phyloP scores from a whole-genome alignment of 2,888 invertebrate genomes.

The Drosophila kokeensis region DNA sequence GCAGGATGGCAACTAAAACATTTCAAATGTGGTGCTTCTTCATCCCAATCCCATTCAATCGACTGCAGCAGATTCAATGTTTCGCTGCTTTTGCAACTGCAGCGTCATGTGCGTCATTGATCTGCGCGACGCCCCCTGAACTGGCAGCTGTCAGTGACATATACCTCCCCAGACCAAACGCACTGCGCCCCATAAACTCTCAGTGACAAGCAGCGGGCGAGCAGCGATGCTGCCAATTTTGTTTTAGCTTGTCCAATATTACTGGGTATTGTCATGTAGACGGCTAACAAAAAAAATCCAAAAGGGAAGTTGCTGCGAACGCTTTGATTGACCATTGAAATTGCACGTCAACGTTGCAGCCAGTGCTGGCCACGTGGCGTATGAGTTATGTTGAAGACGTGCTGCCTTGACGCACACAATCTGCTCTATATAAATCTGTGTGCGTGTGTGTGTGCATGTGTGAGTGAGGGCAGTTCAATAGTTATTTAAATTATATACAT shows the following conservation, averaged over 20 bases:
- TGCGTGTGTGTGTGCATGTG: not conserved
- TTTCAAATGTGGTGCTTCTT: conserved; percentile 57
- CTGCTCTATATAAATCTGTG: not conserved
- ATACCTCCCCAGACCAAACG: not conserved
- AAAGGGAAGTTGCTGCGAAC: conserved; percentile 52
- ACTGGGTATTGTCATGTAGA: conserved; percentile 64
- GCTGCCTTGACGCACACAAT: conserved; percentile 42
- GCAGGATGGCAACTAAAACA: conserved; percentile 33
- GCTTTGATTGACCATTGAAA: conserved; percentile 79
- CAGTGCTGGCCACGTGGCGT: conserved; percentile 56
- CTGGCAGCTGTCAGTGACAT: conserved; percentile 16
- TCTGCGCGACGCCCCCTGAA: conserved; percentile 33
- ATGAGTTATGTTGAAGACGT: conserved; percentile 69
- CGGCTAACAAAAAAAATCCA: conserved; percentile 50
- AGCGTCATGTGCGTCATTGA: conserved; percentile 56
- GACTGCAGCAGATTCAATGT: conserved; percentile 35
- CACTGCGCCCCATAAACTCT: conserved; percentile 5
- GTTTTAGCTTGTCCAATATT: conserved; percentile 67
- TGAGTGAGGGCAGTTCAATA: conserved; percentile 20
- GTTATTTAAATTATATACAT: conserved; percentile 9
- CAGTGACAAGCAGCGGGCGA: conserved; percentile 3
- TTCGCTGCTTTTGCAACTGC: conserved; percentile 26
- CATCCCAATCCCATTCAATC: conserved; percentile 59
- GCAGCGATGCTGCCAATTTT: conserved; percentile 63
- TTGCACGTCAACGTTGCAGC: conserved; percentile 62